Evolutionary conservation across 1,140 invertebrate genomes (phyloP), one percentile per base, ranked within the genome.

Genomic region (Tetramorium parvispinum): DNA sequence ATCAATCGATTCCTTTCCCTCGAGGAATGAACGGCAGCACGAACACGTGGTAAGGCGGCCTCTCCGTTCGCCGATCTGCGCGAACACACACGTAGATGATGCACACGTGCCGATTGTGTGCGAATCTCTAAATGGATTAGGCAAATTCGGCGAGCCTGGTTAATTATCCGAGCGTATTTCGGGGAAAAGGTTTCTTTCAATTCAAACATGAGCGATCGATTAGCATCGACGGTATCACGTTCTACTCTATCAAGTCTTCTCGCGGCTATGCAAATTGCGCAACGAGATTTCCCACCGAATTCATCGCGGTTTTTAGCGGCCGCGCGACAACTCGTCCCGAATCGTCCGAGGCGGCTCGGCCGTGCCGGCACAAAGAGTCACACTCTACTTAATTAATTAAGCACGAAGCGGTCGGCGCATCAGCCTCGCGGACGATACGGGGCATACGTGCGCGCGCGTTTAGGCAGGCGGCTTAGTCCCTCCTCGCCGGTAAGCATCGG

Each of bases 401-500:
- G 24, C 7, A 43, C 79, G 40, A 46, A 37, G 24, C n/a, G 32
- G 2, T n/a, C n/a, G 4, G 7, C n/a, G 21, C 13, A 57, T 81
- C 77, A 49, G 27, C 13, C 7, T 70, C 77, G 32, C 77, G 61
- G 8, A 11, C 7, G 6, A 32, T 32, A 32, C 27, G 1, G 6
- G 32, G 18, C 18, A 37, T 55, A 57, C 32, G 40, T 40, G 55
- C 75, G 61, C 57, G 59, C 57, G 59, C 57, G 75, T 89, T 89
- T 89, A 89, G 88, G 59, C 70, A 89, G 85, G 59, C 70, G 51
- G 46, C 18, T 21, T 43, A 65, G 40, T 76, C 68, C 77, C 61
- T 85, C 46, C 51, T 75, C 85, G 85, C 51, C 57, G 90, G 89
- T 93, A 91, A 94, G 91, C 49, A 93, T 91, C 93, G 88, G 89